These are phyloP conservation scores for Melinopterus prodromus DNA, from an alignment of 2,888 invertebrate species.

Conservation along the genomic window DNA sequence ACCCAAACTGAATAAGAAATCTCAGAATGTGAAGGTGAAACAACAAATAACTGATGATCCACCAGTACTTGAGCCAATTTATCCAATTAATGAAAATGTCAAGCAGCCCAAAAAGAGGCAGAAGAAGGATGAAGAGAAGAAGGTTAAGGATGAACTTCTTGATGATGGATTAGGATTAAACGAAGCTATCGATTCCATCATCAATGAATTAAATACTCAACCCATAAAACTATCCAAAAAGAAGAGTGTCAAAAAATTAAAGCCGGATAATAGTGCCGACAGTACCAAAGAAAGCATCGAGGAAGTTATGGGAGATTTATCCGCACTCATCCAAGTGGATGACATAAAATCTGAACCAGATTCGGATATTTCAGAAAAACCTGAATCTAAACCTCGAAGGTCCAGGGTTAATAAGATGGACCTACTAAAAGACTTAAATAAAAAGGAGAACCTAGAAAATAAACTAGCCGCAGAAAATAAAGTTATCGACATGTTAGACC, in stretches of 20 bases:
- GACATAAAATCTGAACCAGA: slow-evolving; percentile 51
- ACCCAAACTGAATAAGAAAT: slow-evolving; percentile 46
- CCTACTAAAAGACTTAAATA: slow-evolving; percentile 49
- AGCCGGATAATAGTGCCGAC: slow-evolving; percentile 38
- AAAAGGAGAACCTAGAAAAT: slow-evolving; percentile 56
- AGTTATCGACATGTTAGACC: slow-evolving; percentile 58
- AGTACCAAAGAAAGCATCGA: slow-evolving; percentile 48
- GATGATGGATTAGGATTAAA: slow-evolving; percentile 34
- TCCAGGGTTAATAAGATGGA: background rate
- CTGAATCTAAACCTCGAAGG: slow-evolving; percentile 40
- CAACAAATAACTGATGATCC: slow-evolving; percentile 42
- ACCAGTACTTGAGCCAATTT: slow-evolving; percentile 55
- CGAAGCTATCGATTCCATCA: slow-evolving; percentile 43
- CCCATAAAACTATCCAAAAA: slow-evolving; percentile 38
- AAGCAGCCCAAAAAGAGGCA: slow-evolving; percentile 42
- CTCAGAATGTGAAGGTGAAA: slow-evolving; percentile 43
- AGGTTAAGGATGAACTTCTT: slow-evolving; percentile 37
- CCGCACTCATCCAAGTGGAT: slow-evolving; percentile 49
- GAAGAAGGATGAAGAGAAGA: slow-evolving; percentile 40
- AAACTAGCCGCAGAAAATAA: slow-evolving; percentile 53
- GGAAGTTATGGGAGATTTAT: slow-evolving; percentile 56
- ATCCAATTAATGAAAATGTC: slow-evolving; percentile 49
- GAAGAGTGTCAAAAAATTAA: slow-evolving; percentile 35
- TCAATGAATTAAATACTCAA: slow-evolving; percentile 38
- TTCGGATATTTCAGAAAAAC: slow-evolving; percentile 49